Percentiles rank a stretch among this genome's conserved stretches.
Conservation (phyloP, 2,113 vertebrate species). For the Malaclemys terrapin region DNA sequence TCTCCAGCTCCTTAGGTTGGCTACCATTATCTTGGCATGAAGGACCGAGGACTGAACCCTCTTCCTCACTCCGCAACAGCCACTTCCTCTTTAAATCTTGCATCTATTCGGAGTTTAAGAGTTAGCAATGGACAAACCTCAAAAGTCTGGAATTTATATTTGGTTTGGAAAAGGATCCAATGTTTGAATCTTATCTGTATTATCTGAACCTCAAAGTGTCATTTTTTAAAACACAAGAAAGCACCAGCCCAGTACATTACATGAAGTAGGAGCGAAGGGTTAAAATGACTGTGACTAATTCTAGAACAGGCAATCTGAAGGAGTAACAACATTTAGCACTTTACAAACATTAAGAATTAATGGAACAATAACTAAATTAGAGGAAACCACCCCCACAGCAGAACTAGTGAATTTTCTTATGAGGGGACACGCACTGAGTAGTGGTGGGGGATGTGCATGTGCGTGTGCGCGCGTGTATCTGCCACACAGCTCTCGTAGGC, state of each 20-base stretch:
- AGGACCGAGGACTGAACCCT: not conserved
- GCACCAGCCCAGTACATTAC: not conserved
- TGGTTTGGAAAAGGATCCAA: not conserved
- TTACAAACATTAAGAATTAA: slow-evolving; percentile 17
- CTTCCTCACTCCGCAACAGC: not conserved
- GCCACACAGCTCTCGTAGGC: not conserved
- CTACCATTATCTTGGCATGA: not conserved
- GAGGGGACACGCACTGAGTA: not conserved
- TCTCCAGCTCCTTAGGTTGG: not conserved
- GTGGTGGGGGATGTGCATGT: rapidly evolving
- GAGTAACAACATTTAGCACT: not conserved
- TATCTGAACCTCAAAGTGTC: not conserved
- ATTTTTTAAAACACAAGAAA: not conserved
- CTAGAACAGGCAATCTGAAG: slow-evolving; percentile 16
- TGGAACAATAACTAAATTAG: not conserved
- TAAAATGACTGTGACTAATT: not conserved
- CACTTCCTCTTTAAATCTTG: not conserved
- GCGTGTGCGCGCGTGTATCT: rapidly evolving
- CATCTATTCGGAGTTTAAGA: not conserved
- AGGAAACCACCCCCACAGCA: not conserved
- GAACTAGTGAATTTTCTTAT: not conserved
- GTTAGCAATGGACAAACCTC: not conserved
- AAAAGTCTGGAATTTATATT: not conserved
- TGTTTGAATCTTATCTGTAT: not conserved
- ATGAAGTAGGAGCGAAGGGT: not conserved